Evolutionary conservation across 2,113 vertebrate species (phyloP), one percentile per base, ranked within the genome.

Genomic region (Martes martes): DNA sequence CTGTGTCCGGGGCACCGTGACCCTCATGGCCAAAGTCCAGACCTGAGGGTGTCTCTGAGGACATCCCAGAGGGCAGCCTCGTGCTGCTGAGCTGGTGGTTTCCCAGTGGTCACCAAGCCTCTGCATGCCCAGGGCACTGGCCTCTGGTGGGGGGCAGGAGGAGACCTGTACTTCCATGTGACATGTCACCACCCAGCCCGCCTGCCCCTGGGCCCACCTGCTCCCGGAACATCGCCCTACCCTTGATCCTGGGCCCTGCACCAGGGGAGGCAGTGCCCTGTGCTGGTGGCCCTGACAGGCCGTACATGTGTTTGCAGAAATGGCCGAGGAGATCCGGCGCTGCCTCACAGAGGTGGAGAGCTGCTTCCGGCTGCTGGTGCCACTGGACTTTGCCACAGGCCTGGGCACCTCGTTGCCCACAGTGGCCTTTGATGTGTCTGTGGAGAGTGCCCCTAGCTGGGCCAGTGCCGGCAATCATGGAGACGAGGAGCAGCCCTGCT

Each of bases 261-360:
- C 39, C 28, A 26, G 33, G 52, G 69, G 26, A 88, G 6, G 6
- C 6, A 0, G 36, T 2, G 23, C 42, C 1, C 2, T 93, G 55
- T 88, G 50, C 7, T 9, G 6, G 4, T 0, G 4, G 4, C 7
- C 39, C 0, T 15, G 1, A 24, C 59, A 0, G 74, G 33, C 39
- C 2, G 4, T 1, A 0, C 42, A 21, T 15, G 31, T 0, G 28
- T 57, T 13, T 6, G 85, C 85, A 99, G 99, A 99, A 50, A 98
- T 98, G 73, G 98, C 98, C 4, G 95, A 92, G 16, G 99, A 99
- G 59, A 99, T 99, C 15, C 89, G 98, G 36, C 87, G 98, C 26
- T 98, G 99, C 0, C 91, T 99, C 97, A 99, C 98, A 0, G 99
- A 99, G 98, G 99, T 99, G 98, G 99, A 99, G 45, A 99, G 98